phyloP scores from a whole-genome alignment of 2,888 invertebrate species.

The Psylliodes chrysocephalus region DNA sequence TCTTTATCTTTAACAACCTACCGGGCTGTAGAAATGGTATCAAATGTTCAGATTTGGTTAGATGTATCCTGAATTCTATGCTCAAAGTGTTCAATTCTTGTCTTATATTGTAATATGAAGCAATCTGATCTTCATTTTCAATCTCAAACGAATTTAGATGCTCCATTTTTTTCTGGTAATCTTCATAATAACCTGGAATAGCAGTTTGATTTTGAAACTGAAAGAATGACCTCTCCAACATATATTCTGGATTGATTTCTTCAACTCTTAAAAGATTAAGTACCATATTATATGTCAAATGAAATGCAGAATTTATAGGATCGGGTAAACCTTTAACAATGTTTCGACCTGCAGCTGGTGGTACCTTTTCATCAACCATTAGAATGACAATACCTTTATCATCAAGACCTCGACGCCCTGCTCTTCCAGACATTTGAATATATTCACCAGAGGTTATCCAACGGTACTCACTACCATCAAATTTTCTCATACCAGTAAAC shows the following conservation, averaged over 20 bases:
- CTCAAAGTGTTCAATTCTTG: constrained; percentile 81
- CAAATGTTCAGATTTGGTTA: constrained; percentile 88
- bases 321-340: constrained; percentile 91
- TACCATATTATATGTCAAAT: constrained; percentile 99
- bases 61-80: constrained; percentile 78
- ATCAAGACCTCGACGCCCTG: constrained; percentile 96
- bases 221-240: constrained; percentile 97
- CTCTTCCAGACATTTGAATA: constrained; percentile 99
- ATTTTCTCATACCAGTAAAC: constrained; percentile 95
- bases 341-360: constrained; percentile 77
- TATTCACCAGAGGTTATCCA: constrained; percentile 98
- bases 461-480: constrained; percentile 95
- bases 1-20: constrained; percentile 87
- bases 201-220: constrained; percentile 98
- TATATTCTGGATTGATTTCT: constrained; percentile 99
- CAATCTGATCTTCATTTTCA: constrained; percentile 78
- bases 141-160: constrained; percentile 74
- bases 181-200: constrained; percentile 90
- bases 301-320: constrained; percentile 98
- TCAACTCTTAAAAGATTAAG: constrained; percentile 95
- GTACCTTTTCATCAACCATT: constrained; percentile 98
- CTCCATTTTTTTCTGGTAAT: constrained; percentile 73
- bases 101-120: constrained; percentile 86
- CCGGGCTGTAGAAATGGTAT: constrained; percentile 96
- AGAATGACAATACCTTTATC: constrained; percentile 94